Conservation (phyloP, 2,888 invertebrate genomes). For the Fissipunctia ypsillon region DNA sequence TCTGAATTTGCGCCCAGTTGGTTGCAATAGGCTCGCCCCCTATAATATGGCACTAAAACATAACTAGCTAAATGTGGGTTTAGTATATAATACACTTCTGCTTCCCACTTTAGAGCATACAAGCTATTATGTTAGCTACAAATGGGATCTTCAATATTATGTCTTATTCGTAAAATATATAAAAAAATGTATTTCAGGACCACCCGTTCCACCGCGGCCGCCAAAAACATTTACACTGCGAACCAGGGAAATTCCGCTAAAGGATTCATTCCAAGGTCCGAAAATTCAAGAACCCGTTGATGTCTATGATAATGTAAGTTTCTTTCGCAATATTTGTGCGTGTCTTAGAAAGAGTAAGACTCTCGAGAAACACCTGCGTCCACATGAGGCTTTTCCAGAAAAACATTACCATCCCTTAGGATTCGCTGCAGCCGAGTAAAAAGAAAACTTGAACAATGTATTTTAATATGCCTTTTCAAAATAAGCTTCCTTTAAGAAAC, state of each 20-base stretch:
- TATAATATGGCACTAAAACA: neutral
- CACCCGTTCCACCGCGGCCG: constrained; percentile 93
- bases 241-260: constrained; percentile 70
- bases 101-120: neutral
- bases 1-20: neutral
- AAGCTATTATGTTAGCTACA: neutral
- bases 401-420: neutral
- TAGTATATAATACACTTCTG: too few species aligned
- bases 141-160: neutral
- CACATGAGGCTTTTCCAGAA: neutral
- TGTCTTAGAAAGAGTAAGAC: neutral
- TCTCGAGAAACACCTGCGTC: neutral
- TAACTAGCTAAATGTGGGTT: neutral
- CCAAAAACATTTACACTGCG: constrained; percentile 92
- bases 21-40: neutral
- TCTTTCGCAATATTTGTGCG: neutral
- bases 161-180: neutral
- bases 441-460: neutral
- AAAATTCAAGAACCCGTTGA: constrained; percentile 79
- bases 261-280: constrained; percentile 76
- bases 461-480: neutral
- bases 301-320: constrained; percentile 73
- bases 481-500: neutral
- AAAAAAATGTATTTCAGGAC: constrained; percentile 75
- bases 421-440: neutral